Percentiles rank a stretch among this genome's conserved stretches.
These are phyloP conservation scores for Callorhinus ursinus DNA, from an alignment of 2,113 vertebrate species.

Conservation along the genomic window DNA sequence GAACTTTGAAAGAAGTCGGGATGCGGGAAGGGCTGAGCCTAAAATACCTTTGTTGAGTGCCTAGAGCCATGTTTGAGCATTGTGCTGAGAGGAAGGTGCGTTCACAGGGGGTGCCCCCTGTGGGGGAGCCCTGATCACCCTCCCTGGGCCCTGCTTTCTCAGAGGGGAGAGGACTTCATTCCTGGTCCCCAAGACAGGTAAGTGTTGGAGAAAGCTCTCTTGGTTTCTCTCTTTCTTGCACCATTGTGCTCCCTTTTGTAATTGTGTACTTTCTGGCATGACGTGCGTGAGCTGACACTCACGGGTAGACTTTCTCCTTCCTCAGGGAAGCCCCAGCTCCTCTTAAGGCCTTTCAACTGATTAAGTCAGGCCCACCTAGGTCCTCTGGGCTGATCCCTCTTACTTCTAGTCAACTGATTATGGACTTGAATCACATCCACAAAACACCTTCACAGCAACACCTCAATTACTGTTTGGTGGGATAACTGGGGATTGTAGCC, in stretches of 20 bases:
- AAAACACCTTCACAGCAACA: background rate
- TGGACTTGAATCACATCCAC: background rate
- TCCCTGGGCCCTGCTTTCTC: background rate
- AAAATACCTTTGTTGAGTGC: background rate
- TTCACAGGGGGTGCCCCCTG: background rate
- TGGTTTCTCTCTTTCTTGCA: background rate
- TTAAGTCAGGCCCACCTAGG: too few species aligned
- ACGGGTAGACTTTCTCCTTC: background rate
- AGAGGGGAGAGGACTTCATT: background rate
- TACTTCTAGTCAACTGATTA: background rate
- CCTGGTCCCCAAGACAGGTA: background rate
- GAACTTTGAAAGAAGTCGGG: background rate
- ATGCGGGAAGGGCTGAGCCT: background rate
- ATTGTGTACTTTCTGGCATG: background rate
- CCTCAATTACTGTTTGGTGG: background rate
- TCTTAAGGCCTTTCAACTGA: background rate
- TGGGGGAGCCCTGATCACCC: rapidly evolving
- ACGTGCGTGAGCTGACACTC: background rate
- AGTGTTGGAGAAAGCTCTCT: background rate
- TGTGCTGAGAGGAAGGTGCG: rapidly evolving
- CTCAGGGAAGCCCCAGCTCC: background rate
- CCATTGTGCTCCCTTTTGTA: background rate
- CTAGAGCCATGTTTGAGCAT: rapidly evolving
- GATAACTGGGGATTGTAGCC: background rate
- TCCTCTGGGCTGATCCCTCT: background rate